Base-by-base conservation (phyloP, 2,113 vertebrate species). In the Gnathochromis pfefferi region DNA sequence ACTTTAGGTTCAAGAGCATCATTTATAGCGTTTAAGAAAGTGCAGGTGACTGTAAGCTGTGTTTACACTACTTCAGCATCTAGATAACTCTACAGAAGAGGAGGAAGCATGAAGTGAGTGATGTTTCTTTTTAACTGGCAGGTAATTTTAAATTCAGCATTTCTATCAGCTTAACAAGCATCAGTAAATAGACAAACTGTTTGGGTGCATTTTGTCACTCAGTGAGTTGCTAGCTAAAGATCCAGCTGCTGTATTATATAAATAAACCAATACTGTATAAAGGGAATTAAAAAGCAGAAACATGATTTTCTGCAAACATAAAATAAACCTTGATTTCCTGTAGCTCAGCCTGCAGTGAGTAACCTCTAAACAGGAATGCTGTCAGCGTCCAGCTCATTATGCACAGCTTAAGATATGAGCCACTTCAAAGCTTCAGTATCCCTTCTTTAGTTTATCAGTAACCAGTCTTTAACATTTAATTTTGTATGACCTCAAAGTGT, bases 351-450 rank as follows among this genome's bases (percentile, higher is more conserved):
- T 33, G 17, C 31, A 45, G 28, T 13, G 54, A 70, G 81, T 80
- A 87, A 86, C 87, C 85, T 85, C 75, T 81, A 57, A 17, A 82
- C 84, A 85, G 65, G 70, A 21, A 78, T 93, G 90, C 79, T 81
- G 88, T 89, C 91, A 83, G 70, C 87, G 80, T 49, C 57, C 87
- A 83, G 88, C 87, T 91, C 87, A 81, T 83, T 55, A 85, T 83
- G 60, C 85, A 63, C 51, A 58, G 81, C 89, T 91, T 40, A 47
- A 91, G 93, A 95, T 95, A 95, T 68, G 84, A 89, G 28, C 28
- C 9, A 86, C 89, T 93, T 88, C 90, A 82, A 94, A 85, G 85
- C 88, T 93, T 94, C 92, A 94, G 91, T 87, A 90, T 92, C 47
- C 70, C 85, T 88, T 94, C 94, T 95, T 93, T 79, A 88, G 58